These are phyloP conservation scores for Diadophis punctatus DNA, from an alignment of 2,113 vertebrate genomes.

Conservation along the genomic window DNA sequence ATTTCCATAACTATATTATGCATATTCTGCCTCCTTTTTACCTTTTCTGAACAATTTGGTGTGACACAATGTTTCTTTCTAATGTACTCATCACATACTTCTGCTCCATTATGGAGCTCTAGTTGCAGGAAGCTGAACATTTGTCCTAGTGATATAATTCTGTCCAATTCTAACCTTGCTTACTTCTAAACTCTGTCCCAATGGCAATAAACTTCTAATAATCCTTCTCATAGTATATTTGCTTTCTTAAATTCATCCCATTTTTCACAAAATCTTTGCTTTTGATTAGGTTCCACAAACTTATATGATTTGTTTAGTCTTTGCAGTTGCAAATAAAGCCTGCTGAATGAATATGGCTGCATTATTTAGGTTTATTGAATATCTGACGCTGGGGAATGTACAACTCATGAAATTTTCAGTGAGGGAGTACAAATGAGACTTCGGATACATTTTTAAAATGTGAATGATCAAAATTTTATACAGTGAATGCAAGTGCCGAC, in stretches of 20 bases:
- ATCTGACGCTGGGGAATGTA: conserved; percentile 59
- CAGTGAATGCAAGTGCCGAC: conserved; percentile 25
- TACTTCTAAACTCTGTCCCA: not conserved
- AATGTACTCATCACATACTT: not conserved
- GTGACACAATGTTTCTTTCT: not conserved
- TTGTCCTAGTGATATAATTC: not conserved
- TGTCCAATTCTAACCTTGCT: not conserved
- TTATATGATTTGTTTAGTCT: conserved; percentile 41
- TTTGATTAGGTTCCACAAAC: conserved; percentile 3
- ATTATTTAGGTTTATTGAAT: conserved; percentile 68
- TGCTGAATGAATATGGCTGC: conserved; percentile 57
- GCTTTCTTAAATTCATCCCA: not conserved
- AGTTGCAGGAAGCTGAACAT: not conserved
- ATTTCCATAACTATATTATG: not conserved
- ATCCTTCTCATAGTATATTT: not conserved
- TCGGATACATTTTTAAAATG: conserved; percentile 58
- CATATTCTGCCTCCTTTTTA: not conserved
- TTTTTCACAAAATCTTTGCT: conserved; percentile 6
- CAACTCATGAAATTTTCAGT: conserved; percentile 65
- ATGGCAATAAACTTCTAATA: not conserved
- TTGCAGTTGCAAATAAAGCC: conserved; percentile 48
- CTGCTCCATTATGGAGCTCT: not conserved
- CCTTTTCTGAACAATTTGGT: not conserved
- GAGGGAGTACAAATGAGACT: conserved; percentile 51
- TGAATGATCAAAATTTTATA: conserved; percentile 64